Evolutionary conservation across 2,888 invertebrate species (phyloP).

Genomic region (Xanthia togata): DNA sequence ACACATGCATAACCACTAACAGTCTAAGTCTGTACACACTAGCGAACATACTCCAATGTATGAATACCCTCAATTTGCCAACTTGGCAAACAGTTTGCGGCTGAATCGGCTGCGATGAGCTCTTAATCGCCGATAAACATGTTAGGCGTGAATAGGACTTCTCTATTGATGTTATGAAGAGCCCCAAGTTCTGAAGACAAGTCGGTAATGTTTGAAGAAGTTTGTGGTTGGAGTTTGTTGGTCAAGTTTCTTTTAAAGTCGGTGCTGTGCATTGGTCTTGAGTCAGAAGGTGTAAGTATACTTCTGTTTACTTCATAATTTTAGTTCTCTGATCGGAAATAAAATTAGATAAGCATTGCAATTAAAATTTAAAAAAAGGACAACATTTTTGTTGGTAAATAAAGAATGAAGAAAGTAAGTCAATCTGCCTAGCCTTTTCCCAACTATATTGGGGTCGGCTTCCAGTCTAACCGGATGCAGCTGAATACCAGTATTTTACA

Average conservation of each 20-base stretch:
- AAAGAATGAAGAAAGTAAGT: no score
- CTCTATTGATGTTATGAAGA: constrained; percentile 52
- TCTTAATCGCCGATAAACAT: constrained; percentile 72
- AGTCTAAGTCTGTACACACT: constrained; percentile 18
- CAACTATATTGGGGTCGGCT: no score
- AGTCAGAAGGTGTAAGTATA: background rate
- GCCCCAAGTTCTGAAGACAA: constrained; percentile 25
- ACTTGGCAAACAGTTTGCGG: constrained; percentile 72
- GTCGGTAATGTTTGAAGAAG: constrained; percentile 23
- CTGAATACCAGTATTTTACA: no score
- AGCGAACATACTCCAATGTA: constrained; percentile 34
- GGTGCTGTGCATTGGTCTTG: background rate
- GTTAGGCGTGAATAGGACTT: constrained; percentile 41
- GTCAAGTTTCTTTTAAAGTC: constrained; percentile 8
- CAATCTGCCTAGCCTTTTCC: no score
- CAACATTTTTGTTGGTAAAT: no score
- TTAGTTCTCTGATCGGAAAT: no score
- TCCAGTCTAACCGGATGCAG: no score
- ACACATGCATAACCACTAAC: constrained; percentile 11
- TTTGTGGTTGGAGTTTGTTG: constrained; percentile 4
- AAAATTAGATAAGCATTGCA: no score
- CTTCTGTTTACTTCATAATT: background rate
- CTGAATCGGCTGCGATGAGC: constrained; percentile 68
- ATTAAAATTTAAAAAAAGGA: no score
- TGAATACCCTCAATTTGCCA: constrained; percentile 76